Evolutionary conservation across 2,888 invertebrate genomes (phyloP).

Genomic region (Aspidapion aeneum): DNA sequence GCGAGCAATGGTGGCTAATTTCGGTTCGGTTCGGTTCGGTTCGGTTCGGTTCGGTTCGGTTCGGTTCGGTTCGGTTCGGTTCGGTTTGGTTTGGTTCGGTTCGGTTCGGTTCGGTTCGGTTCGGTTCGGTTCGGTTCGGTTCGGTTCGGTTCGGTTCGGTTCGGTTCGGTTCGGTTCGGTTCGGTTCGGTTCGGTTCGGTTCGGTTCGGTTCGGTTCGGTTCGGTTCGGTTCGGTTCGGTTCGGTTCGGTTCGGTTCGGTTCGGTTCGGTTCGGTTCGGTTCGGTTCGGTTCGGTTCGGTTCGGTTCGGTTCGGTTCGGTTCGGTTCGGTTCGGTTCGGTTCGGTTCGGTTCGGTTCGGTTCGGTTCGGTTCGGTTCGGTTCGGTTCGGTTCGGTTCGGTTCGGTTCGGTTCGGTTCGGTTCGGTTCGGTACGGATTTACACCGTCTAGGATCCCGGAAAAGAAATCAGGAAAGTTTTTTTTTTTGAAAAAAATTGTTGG

Average conservation of each 20-base stretch:
- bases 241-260: conserved; percentile 4
- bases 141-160: conserved; percentile 1
- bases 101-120: conserved; percentile 2
- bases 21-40: conserved; percentile 1
- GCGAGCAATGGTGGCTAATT: too few species aligned
- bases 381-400: conserved; percentile 4
- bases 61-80: conserved; percentile 2
- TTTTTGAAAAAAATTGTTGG: too few species aligned
- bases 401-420: conserved; percentile 4
- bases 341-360: conserved; percentile 4
- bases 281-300: conserved; percentile 3
- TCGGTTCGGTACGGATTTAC: conserved; percentile 4
- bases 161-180: conserved; percentile 4
- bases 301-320: conserved; percentile 4
- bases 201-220: conserved; percentile 4
- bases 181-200: conserved; percentile 4
- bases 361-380: conserved; percentile 4
- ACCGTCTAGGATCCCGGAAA: too few species aligned
- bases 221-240: conserved; percentile 4
- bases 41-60: conserved; percentile 2
- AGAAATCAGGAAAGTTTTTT: too few species aligned
- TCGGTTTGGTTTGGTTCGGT: conserved; percentile 4
- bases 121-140: conserved; percentile 2
- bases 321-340: conserved; percentile 4
- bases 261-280: conserved; percentile 3